These are phyloP conservation scores for Linnaemya vulpina DNA, from an alignment of 2,888 invertebrate species.

Conservation along the genomic window DNA sequence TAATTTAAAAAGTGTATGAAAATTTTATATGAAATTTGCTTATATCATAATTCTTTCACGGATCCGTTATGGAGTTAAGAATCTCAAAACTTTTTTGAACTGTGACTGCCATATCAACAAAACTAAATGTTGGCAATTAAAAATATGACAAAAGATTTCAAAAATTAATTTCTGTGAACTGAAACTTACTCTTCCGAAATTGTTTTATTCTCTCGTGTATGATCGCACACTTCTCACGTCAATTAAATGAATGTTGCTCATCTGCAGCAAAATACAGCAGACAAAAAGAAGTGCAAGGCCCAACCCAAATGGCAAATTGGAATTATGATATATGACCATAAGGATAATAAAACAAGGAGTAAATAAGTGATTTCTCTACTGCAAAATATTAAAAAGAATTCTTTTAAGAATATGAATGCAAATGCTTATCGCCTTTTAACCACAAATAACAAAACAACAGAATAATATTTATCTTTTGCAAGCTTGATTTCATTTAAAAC, in stretches of 20 bases:
- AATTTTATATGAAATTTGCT: too few relatives aligned
- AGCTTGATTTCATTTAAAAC: slow-evolving; percentile 43
- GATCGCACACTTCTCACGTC: not conserved
- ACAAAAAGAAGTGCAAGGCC: slow-evolving; percentile 15
- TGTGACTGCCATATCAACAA: too few relatives aligned
- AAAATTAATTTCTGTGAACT: too few relatives aligned
- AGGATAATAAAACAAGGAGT: slow-evolving; percentile 69
- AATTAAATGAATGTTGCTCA: not conserved
- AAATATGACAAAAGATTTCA: too few relatives aligned
- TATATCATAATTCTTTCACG: too few relatives aligned
- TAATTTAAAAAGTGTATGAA: too few relatives aligned
- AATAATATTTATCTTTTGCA: slow-evolving; percentile 45
- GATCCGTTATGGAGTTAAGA: too few relatives aligned
- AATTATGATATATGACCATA: slow-evolving; percentile 80
- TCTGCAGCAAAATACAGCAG: not conserved
- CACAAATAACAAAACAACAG: slow-evolving; percentile 22
- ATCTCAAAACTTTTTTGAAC: too few relatives aligned
- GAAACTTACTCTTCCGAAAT: too few relatives aligned
- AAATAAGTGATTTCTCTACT: not conserved
- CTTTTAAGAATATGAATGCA: slow-evolving; percentile 37
- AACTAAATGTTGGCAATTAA: too few relatives aligned
- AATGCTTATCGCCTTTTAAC: slow-evolving; percentile 58
- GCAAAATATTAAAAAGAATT: too few relatives aligned
- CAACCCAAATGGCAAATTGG: slow-evolving; percentile 77
- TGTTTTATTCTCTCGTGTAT: too few relatives aligned